Evolutionary conservation across 2,797 vertebrate genomes (phyloP), one percentile per base, ranked within the genome.

Genomic region (Tragelaphus oryx): DNA sequence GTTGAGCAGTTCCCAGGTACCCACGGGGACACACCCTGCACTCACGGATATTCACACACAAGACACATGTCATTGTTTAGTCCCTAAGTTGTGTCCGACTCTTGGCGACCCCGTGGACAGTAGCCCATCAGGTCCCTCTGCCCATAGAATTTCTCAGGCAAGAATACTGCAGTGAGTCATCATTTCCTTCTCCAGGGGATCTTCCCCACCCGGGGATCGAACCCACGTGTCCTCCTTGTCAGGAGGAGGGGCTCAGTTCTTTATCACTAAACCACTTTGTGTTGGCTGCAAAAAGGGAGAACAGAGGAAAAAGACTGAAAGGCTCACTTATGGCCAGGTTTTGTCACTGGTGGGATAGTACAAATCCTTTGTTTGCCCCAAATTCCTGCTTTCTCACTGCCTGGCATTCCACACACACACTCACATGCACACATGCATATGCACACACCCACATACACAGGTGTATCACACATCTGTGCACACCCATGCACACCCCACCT

Each of bases 281-380:
- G 8, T 30, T 55, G 30, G 24, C 82, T 52, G 9, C 87, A 96
- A 16, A 96, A 97, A 94, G 88, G 96, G 97, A 1, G 6, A 9
- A 13, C 22, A 8, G 68, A 18, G 90, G 92, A 96, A 94, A 87
- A 52, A 95, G 85, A 80, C 54, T 82, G 83, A 92, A 93, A 97
- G 95, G 87, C 65, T 79, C n/a, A 33, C 84, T 92, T 74, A 0
- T 1, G 88, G 95, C 82, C 89, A 30, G 95, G 59, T 65, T 95
- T 91, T 79, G 88, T 86, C 87, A 54, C 7, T 26, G 86, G 75
- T 55, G 94, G 80, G 12, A 20, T 30, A 30, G 48, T 75, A 41
- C 7, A 87, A 24, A 86, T 24, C 65, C 83, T 96, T 96, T 93
- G 93, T 95, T 79, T 86, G 89, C 84, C 95, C 85, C 84, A 46